Conservation (phyloP, 2,888 invertebrate genomes). For the Hydrotaea cyrtoneurina region DNA sequence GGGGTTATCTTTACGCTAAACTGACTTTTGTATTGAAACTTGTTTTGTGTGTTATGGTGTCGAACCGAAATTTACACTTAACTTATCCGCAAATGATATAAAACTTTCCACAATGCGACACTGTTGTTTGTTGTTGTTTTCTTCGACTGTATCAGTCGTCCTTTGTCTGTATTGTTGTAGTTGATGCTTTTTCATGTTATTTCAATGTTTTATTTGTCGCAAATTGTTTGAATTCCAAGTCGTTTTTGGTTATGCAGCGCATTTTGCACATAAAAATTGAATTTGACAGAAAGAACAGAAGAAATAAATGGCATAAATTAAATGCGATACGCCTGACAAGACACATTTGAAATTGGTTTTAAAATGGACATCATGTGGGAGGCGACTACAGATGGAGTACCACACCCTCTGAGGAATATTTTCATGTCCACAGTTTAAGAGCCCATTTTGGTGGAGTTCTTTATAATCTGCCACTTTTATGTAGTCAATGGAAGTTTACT, state of each 20-base stretch:
- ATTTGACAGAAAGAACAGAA: neutral
- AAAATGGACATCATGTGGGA: neutral
- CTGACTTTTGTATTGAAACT: constrained; percentile 31
- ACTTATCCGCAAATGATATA: constrained; percentile 14
- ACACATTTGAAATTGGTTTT: constrained; percentile 5
- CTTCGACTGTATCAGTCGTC: neutral
- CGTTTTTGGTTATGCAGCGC: neutral
- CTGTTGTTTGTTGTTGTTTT: neutral
- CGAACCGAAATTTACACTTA: neutral
- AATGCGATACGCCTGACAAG: constrained; percentile 21
- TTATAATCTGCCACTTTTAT: too few species aligned
- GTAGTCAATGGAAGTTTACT: too few species aligned
- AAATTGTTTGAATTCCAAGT: constrained; percentile 40
- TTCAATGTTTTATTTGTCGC: constrained; percentile 25
- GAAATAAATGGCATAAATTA: constrained; percentile 5
- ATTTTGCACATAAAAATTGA: constrained; percentile 11
- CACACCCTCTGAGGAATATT: too few species aligned
- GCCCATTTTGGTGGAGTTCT: too few species aligned
- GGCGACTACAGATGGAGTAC: too few species aligned
- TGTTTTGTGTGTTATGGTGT: neutral
- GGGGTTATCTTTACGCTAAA: constrained; percentile 39
- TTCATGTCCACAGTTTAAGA: too few species aligned
- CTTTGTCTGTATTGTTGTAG: constrained; percentile 8
- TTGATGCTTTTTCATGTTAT: constrained; percentile 1
- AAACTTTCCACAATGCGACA: constrained; percentile 23